phyloP scores from a whole-genome alignment of 2,888 invertebrate genomes.

The Thera britannica region DNA sequence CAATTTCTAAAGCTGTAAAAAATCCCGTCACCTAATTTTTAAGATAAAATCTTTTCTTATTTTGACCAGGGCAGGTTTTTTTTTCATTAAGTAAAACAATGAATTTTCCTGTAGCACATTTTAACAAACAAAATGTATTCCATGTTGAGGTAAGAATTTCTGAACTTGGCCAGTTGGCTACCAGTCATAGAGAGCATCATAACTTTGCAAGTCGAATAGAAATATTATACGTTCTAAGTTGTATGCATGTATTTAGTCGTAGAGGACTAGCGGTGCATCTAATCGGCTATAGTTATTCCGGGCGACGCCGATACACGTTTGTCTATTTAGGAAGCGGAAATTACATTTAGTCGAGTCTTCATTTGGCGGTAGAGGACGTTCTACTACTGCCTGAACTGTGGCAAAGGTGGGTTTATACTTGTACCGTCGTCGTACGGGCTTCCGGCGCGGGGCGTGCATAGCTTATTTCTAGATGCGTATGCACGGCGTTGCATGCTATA shows the following conservation, averaged over 20 bases:
- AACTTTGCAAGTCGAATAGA: background rate
- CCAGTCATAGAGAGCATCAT: background rate
- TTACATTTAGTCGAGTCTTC: constrained; percentile 82
- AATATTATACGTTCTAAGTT: background rate
- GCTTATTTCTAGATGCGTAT: constrained; percentile 76
- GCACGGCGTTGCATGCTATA: constrained; percentile 69
- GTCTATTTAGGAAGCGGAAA: constrained; percentile 85
- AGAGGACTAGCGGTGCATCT: constrained; percentile 60
- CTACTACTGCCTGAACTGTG: constrained; percentile 21
- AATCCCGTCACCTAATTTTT: too few species aligned
- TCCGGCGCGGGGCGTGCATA: constrained; percentile 81
- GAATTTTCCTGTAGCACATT: too few species aligned
- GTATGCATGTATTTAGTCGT: background rate
- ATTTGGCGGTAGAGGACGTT: constrained; percentile 74
- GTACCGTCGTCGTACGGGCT: constrained; percentile 58
- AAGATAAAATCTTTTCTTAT: too few species aligned
- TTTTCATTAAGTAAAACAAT: too few species aligned
- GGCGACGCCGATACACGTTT: constrained; percentile 80
- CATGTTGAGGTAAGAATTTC: too few species aligned
- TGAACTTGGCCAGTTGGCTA: too few species aligned
- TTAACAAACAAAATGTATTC: too few species aligned
- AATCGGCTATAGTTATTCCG: constrained; percentile 81
- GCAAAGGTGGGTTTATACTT: constrained; percentile 74
- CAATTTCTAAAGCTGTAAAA: too few species aligned
- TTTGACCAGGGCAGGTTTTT: too few species aligned